These are phyloP conservation scores for Enteromius argenteus DNA, from an alignment of 2,797 vertebrate genomes.

Conservation along the genomic window DNA sequence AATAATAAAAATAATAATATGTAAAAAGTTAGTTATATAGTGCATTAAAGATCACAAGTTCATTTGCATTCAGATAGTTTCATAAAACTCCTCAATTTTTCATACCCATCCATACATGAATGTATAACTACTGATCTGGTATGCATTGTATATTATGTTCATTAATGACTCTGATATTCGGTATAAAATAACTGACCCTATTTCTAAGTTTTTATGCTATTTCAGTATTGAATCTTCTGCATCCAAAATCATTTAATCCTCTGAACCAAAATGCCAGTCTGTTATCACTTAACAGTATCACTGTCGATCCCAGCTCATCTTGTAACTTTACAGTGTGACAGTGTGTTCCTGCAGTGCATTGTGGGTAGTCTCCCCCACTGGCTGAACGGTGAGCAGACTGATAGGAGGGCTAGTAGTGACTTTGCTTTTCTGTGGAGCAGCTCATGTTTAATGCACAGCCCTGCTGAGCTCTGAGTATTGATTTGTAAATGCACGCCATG, in stretches of 20 bases:
- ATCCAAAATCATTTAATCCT: background rate
- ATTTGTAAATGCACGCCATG: conserved; percentile 69
- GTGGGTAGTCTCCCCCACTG: conserved; percentile 31
- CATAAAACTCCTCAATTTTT: background rate
- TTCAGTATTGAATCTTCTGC: background rate
- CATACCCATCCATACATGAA: background rate
- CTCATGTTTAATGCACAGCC: conserved; percentile 65
- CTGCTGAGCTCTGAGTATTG: conserved; percentile 62
- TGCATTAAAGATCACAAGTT: background rate
- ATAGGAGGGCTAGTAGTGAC: conserved; percentile 39
- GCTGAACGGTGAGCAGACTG: conserved; percentile 13
- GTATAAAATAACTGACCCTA: background rate
- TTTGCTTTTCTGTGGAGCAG: conserved; percentile 40
- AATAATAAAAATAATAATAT: background rate
- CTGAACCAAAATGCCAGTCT: background rate
- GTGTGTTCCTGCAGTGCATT: conserved; percentile 5
- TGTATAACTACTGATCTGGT: background rate
- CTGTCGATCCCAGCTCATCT: background rate
- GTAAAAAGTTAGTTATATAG: background rate
- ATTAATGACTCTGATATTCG: background rate
- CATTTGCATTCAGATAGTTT: background rate
- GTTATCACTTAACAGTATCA: background rate
- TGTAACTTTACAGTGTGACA: background rate
- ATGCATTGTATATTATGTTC: background rate
- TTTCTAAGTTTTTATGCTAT: background rate